Evolutionary conservation across 1,140 invertebrate species (phyloP).

Genomic region (Calycopis cecrops): DNA sequence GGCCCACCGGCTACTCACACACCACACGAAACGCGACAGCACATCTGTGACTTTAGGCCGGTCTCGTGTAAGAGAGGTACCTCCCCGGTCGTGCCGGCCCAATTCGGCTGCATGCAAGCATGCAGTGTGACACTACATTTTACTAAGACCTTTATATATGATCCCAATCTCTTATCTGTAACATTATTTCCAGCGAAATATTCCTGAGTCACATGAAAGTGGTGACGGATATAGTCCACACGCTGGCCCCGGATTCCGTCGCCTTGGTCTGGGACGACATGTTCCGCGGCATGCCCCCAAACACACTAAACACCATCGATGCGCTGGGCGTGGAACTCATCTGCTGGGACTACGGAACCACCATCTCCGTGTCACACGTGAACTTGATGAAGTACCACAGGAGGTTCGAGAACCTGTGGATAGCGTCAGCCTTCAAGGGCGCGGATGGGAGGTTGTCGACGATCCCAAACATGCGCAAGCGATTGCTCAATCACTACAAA

Average conservation of each 20-base stretch:
- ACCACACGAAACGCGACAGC: too few relatives aligned
- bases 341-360: constrained; percentile 85
- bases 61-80: too few relatives aligned
- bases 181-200: constrained; percentile 73
- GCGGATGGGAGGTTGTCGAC: constrained; percentile 88
- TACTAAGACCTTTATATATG: too few relatives aligned
- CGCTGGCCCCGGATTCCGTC: constrained; percentile 79
- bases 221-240: constrained; percentile 78
- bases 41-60: too few relatives aligned
- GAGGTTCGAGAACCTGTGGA: constrained; percentile 85
- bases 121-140: too few relatives aligned
- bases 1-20: too few relatives aligned
- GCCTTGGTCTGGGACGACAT: constrained; percentile 98
- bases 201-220: constrained; percentile 83
- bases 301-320: constrained; percentile 79
- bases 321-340: constrained; percentile 86
- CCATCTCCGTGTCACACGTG: constrained; percentile 30
- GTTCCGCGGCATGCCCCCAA: constrained; percentile 84
- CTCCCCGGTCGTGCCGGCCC: too few relatives aligned
- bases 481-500: constrained; percentile 51
- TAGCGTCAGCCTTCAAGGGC: constrained; percentile 94
- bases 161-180: too few relatives aligned
- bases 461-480: constrained; percentile 70
- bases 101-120: too few relatives aligned
- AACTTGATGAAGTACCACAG: constrained; percentile 42